phyloP scores from a whole-genome alignment of 2,797 vertebrate genomes.

The Pipistrellus pygmaeus region DNA sequence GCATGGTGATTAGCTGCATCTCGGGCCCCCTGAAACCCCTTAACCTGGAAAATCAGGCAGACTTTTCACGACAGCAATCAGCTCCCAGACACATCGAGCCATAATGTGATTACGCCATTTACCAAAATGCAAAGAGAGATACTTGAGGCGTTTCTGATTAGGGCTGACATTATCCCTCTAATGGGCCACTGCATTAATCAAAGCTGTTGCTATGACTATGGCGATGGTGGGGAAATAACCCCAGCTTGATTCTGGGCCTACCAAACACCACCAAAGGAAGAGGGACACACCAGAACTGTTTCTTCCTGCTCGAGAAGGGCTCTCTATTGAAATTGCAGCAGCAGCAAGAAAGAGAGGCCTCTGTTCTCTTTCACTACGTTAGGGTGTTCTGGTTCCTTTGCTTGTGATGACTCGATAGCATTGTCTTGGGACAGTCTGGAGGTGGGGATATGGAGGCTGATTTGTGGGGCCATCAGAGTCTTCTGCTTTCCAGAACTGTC shows the following conservation, averaged over 20 bases:
- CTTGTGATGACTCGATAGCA: constrained; percentile 49
- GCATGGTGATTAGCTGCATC: constrained; percentile 26
- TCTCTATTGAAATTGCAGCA: constrained; percentile 16
- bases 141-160: constrained; percentile 81
- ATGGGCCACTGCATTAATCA: constrained; percentile 78
- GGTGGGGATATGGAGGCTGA: constrained; percentile 18
- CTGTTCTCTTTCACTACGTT: not conserved
- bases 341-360: constrained; percentile 32
- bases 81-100: constrained; percentile 71
- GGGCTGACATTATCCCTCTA: constrained; percentile 79
- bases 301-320: constrained; percentile 34
- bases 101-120: constrained; percentile 80
- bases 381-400: constrained; percentile 55
- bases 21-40: constrained; percentile 64
- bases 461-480: constrained; percentile 62
- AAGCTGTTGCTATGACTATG: constrained; percentile 76
- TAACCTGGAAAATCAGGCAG: constrained; percentile 79
- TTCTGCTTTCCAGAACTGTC: constrained; percentile 68
- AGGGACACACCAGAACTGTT: not conserved
- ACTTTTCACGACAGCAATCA: constrained; percentile 70
- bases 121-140: constrained; percentile 80
- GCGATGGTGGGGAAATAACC: constrained; percentile 75
- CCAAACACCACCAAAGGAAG: constrained; percentile 7
- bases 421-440: constrained; percentile 30
- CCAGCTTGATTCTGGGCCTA: constrained; percentile 66